Evolutionary conservation across 2,797 vertebrate genomes (phyloP).

Genomic region (Epinephelus awoara): DNA sequence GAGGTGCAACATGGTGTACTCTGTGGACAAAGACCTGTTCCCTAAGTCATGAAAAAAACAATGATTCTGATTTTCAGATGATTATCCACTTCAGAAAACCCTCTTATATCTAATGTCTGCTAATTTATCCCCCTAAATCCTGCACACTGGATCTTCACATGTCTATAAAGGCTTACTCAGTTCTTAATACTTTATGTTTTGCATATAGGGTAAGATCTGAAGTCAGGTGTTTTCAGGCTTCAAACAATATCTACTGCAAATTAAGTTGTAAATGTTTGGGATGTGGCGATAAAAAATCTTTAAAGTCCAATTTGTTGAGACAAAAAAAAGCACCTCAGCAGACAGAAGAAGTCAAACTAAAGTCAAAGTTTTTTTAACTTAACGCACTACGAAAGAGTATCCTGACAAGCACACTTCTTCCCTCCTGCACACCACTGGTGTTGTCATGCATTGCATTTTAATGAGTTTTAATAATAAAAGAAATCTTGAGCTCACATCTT

Average conservation of each 20-base stretch:
- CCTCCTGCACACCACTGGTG: background rate
- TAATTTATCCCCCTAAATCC: too few species aligned
- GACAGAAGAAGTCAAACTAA: background rate
- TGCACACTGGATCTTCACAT: too few species aligned
- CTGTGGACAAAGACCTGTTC: too few species aligned
- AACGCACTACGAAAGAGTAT: background rate
- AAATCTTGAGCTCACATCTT: background rate
- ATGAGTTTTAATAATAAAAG: background rate
- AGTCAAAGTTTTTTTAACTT: background rate
- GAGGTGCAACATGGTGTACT: too few species aligned
- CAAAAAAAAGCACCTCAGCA: too few species aligned
- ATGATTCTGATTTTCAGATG: too few species aligned
- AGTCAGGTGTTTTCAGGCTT: background rate
- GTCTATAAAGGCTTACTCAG: too few species aligned
- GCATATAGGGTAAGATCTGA: background rate
- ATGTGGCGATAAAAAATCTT: background rate
- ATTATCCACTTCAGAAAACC: too few species aligned
- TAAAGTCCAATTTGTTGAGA: background rate
- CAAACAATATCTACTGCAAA: background rate
- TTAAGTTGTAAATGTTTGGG: background rate
- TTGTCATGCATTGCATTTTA: background rate
- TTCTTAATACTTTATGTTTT: background rate
- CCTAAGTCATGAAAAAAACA: too few species aligned
- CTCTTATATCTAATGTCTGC: too few species aligned
- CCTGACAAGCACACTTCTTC: background rate